These are phyloP conservation scores for Pseudochirops cupreus DNA, from an alignment of 2,797 vertebrate genomes.

Conservation along the genomic window DNA sequence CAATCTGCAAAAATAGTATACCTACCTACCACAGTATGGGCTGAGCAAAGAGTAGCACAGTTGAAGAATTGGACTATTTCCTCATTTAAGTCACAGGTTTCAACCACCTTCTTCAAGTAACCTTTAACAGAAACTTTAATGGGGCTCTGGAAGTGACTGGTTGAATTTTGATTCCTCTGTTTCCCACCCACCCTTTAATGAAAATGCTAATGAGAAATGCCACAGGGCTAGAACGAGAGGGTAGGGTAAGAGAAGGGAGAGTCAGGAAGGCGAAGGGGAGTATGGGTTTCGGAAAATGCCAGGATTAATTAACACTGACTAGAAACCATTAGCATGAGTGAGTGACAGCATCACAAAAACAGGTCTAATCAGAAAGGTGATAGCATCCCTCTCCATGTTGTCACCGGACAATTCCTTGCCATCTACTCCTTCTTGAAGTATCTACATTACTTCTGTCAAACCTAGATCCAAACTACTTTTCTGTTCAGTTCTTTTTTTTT, in stretches of 20 bases:
- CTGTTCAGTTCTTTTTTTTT: not conserved
- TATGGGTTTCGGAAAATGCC: not conserved
- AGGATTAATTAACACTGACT: not conserved
- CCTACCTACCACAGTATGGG: not conserved
- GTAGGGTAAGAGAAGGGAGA: not conserved
- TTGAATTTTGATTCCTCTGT: not conserved
- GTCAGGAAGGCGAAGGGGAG: not conserved
- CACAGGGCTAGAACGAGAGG: not conserved
- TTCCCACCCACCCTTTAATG: not conserved
- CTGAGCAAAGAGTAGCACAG: not conserved
- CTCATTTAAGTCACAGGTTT: not conserved
- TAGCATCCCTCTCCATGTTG: rapidly evolving
- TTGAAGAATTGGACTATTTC: not conserved
- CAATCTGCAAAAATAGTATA: no score
- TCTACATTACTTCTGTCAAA: not conserved
- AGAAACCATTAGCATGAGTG: not conserved
- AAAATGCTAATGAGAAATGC: not conserved
- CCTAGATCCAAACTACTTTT: not conserved
- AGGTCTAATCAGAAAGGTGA: not conserved
- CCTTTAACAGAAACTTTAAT: not conserved
- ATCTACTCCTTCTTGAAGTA: not conserved
- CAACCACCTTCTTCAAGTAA: not conserved
- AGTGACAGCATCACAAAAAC: not conserved
- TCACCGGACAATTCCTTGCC: not conserved
- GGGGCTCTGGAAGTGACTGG: not conserved